Base-by-base conservation (phyloP, 2,797 vertebrate species). In the Kryptolebias ocellatus region DNA sequence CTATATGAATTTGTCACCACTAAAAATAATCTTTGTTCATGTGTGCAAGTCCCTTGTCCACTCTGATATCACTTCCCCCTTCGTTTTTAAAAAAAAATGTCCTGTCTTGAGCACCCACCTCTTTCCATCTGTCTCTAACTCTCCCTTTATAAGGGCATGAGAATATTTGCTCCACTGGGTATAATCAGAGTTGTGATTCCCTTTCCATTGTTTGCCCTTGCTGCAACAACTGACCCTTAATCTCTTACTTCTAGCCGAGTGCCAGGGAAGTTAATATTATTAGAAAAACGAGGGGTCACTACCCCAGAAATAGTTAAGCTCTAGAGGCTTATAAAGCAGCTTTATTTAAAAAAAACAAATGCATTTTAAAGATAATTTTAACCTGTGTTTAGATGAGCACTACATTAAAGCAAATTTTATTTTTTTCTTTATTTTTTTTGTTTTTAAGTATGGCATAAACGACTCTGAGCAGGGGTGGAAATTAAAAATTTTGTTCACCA, bases 61-160 rank as follows among this genome's bases (percentile, higher is more conserved):
- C 72, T 64, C 18, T 71, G 53, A 4, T 27, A 42, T 76, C 15
- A 52, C 44, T 66, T 34, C 61, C 61, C 56, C 2, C 42, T 62
- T 58, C 68, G 6, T 65, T 27, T 39, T 72, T 71, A 76, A 72
- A 39, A 68, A 68, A 51, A 47, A 28, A 47, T 53, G 47, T 44
- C 59, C 46, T 58, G 1, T 67, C 39, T 62, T n/a, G 2, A 57
- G 2, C 29, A 15, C 64, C 37, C 47, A 17, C 57, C 31, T 53
- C 27, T 60, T 45, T 49, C 46, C 52, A 3, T 15, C 14, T 53
- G 1, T 55, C 20, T 56, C 15, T 37, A 17, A 11, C 12, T 51
- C 60, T 53, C 27, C 24, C 87, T 91, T 87, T 90, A 91, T 91
- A 92, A 83, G 90, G 89, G 65, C 77, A 87, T 86, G 70, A 67